These are phyloP conservation scores for Antennarius maculatus DNA, from an alignment of 2,797 vertebrate genomes.

Conservation along the genomic window DNA sequence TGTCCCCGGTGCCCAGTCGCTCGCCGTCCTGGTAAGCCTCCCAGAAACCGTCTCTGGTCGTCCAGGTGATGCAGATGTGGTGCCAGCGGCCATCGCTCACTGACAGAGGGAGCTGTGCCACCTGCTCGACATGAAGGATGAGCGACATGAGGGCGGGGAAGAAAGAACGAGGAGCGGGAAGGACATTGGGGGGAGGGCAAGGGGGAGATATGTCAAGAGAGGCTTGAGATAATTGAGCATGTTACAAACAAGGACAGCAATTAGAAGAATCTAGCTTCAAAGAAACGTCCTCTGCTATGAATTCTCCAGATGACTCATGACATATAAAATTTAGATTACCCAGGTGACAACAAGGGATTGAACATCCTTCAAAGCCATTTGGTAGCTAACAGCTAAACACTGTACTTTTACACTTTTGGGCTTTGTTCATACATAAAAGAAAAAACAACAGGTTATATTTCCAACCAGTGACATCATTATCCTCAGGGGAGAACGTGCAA, in stretches of 20 bases:
- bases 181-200: background rate
- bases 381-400: constrained; percentile 61
- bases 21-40: constrained; percentile 98
- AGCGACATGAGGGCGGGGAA: background rate
- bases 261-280: constrained; percentile 65
- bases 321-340: constrained; percentile 68
- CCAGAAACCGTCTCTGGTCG: constrained; percentile 97
- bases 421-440: constrained; percentile 73
- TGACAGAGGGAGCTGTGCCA: constrained; percentile 93
- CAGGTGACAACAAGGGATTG: constrained; percentile 69
- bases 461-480: constrained; percentile 60
- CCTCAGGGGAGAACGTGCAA: constrained; percentile 49
- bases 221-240: constrained; percentile 39
- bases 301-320: constrained; percentile 48
- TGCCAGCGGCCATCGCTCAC: constrained; percentile 97
- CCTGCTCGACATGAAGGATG: constrained; percentile 74
- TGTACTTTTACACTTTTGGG: constrained; percentile 33
- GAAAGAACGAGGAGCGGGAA: background rate
- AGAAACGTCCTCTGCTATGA: constrained; percentile 42
- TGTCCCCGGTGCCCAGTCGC: constrained; percentile 94
- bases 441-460: constrained; percentile 60
- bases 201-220: constrained; percentile 3
- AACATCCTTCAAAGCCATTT: constrained; percentile 65
- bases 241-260: constrained; percentile 62
- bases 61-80: constrained; percentile 98